phyloP scores from a whole-genome alignment of 1,140 invertebrate genomes.

The Drosophila takahashii region DNA sequence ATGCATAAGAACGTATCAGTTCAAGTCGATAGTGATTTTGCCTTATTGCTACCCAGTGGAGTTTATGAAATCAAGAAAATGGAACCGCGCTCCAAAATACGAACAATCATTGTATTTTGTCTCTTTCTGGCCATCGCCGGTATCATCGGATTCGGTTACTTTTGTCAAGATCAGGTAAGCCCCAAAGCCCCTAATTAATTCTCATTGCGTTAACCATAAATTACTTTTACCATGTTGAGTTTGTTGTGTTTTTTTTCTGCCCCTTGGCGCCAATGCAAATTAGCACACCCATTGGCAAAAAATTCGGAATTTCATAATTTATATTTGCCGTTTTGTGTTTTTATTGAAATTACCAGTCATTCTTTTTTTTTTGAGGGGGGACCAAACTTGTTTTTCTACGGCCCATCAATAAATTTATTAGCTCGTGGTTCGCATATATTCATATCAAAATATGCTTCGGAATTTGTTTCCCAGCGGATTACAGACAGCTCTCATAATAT shows the following conservation, averaged over 20 bases:
- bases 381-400: constrained; percentile 44
- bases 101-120: constrained; percentile 91
- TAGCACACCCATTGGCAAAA: constrained; percentile 41
- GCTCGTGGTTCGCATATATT: constrained; percentile 18
- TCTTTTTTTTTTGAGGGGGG: constrained; percentile 11
- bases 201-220: constrained; percentile 47
- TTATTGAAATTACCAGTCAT: constrained; percentile 50
- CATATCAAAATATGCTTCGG: constrained; percentile 21
- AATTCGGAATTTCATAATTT: constrained; percentile 62
- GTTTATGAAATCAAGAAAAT: constrained; percentile 91
- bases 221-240: constrained; percentile 21
- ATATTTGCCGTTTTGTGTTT: constrained; percentile 66
- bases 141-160: constrained; percentile 94
- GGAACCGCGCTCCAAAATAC: constrained; percentile 90
- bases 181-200: constrained; percentile 21
- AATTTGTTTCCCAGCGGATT: constrained; percentile 28
- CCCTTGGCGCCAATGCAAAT: constrained; percentile 79
- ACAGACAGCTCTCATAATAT: constrained; percentile 13
- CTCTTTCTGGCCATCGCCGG: constrained; percentile 91
- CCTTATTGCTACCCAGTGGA: constrained; percentile 88
- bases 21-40: constrained; percentile 91
- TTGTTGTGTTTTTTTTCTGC: constrained; percentile 3
- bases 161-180: constrained; percentile 92
- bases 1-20: constrained; percentile 91
- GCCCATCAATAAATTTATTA: constrained; percentile 38